Evolutionary conservation across 2,113 vertebrate species (phyloP).

Genomic region (Desmodus rotundus): DNA sequence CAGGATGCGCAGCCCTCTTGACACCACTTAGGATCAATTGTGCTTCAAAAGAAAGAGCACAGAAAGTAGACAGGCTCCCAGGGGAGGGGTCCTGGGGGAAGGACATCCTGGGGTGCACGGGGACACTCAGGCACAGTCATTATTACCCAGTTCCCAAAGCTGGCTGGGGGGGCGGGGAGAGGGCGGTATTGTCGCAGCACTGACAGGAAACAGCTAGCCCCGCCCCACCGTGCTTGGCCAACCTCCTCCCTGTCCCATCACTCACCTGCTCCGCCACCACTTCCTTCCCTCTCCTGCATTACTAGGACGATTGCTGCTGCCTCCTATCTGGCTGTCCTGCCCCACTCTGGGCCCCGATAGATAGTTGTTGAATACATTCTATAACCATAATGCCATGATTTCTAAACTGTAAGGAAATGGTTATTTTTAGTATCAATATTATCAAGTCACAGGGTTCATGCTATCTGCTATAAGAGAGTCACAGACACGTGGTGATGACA

Average conservation of each 20-base stretch:
- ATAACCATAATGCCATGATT: neutral
- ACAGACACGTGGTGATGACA: rapidly evolving
- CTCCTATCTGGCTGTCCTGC: neutral
- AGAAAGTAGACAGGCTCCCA: rapidly evolving
- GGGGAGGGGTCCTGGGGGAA: rapidly evolving
- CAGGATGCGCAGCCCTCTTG: no score
- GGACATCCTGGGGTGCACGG: rapidly evolving
- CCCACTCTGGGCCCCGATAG: neutral
- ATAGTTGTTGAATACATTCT: neutral
- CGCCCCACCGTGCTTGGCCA: no score
- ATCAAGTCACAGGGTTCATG: neutral
- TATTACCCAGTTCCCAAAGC: neutral
- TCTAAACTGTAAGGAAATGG: neutral
- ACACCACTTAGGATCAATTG: neutral
- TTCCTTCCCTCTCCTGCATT: neutral
- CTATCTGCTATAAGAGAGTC: neutral
- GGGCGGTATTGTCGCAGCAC: no score
- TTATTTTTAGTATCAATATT: neutral
- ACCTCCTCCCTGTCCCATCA: no score
- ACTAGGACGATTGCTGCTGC: rapidly evolving
- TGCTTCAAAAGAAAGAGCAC: rapidly evolving
- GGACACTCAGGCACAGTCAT: neutral
- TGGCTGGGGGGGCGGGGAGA: no score
- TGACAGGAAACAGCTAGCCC: no score
- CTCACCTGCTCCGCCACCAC: no score